A percentile compares a stretch with the other conserved stretches of the same genome.
phyloP scores from a whole-genome alignment of 2,888 invertebrate species.

The Scaptomyza parva region DNA sequence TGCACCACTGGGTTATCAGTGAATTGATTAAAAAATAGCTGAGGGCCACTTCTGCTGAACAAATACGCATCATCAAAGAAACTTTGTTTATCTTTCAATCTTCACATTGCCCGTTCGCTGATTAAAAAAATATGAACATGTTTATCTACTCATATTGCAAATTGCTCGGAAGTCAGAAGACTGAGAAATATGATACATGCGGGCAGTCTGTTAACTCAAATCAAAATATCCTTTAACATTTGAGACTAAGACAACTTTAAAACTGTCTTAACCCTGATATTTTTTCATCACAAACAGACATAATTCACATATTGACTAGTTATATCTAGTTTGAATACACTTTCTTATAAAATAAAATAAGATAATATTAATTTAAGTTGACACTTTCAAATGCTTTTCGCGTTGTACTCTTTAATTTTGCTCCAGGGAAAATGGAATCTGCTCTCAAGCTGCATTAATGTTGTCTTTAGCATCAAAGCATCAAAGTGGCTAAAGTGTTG shows the following conservation, averaged over 20 bases:
- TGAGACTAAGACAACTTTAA: too few species aligned
- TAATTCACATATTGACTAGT: too few species aligned
- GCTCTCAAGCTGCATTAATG: slow-evolving; percentile 16
- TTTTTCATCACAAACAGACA: too few species aligned
- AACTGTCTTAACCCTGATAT: too few species aligned
- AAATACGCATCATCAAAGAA: slow-evolving; percentile 45
- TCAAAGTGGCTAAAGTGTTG: slow-evolving; percentile 26
- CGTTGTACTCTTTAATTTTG: background rate
- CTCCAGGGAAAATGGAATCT: background rate
- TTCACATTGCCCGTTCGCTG: background rate
- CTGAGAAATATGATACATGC: slow-evolving; percentile 6
- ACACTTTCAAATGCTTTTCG: slow-evolving; percentile 3
- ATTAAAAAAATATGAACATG: background rate
- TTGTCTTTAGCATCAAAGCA: slow-evolving; percentile 22
- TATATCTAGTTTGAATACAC: too few species aligned
- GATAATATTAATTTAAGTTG: too few species aligned
- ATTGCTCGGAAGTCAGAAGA: background rate
- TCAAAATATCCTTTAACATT: too few species aligned
- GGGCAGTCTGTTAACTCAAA: slow-evolving; percentile 6
- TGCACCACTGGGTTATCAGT: slow-evolving; percentile 38
- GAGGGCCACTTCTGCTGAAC: slow-evolving; percentile 22
- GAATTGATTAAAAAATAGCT: slow-evolving; percentile 54
- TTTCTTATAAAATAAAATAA: too few species aligned
- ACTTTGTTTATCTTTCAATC: slow-evolving; percentile 33
- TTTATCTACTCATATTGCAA: background rate